Base-by-base conservation (phyloP, 2,888 invertebrate genomes). In the Cataglyphis livida region DNA sequence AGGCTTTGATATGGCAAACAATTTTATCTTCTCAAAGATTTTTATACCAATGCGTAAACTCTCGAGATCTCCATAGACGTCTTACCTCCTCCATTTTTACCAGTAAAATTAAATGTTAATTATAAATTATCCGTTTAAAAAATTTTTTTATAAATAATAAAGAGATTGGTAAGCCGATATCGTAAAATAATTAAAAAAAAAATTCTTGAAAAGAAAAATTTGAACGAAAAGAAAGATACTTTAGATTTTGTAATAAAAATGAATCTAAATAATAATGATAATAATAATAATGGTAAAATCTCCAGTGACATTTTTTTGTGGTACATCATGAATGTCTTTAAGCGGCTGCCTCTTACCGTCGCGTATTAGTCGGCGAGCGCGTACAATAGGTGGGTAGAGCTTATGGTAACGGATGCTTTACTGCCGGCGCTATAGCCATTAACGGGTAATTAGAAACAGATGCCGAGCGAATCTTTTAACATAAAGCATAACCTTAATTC, bases 371-470 rank as follows among this genome's bases (percentile, higher is more conserved):
- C 84, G 65, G 68, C 51, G 66, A 70, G 84, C 84, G 84, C 84
- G 81, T 82, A 79, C 81, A 85, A 86, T 86, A 87, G 87, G 85
- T 81, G 83, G 79, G 75, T 76, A 85, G 88, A 90, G 90, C 89
- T 92, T 91, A 92, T 92, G 92, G 92, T 92, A 93, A 92, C 92
- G 92, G 92, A 93, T 93, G 93, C 91, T 91, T 91, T 90, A 91
- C 89, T 88, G 91, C 90, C 91, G 90, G 87, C 89, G 91, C 91
- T 91, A 93, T 92, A 93, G 93, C 94, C 94, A 94, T 94, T 94
- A 94, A 92, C 93, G 94, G 94, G 94, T 94, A 94, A 94, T 94
- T 94, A 94, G 94, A 94, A 94, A 94, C 94, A 94, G 94, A 94
- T 94, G 94, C 94, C 92, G 94, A 91, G 93, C 93, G 94, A 94